Evolutionary conservation across 2,888 invertebrate genomes (phyloP), one percentile per base, ranked within the genome.

Genomic region (Achlya flavicornis): DNA sequence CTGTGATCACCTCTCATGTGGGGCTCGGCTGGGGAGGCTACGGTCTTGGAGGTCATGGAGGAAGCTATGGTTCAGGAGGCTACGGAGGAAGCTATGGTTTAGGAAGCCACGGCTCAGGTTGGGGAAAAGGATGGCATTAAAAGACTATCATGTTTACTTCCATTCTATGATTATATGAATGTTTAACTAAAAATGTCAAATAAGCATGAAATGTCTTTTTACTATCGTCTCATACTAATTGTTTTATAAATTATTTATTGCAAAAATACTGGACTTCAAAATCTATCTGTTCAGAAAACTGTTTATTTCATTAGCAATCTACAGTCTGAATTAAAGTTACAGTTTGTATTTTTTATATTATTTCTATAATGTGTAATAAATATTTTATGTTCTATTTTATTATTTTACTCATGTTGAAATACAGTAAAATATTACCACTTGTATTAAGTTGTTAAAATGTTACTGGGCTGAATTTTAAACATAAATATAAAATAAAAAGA

Each of bases 101-200:
- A 35, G 35, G 35, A 35, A 7, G 35, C 35, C 7, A 35, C 7
- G 35, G 64, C 12, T 61, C 67, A 4, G 73, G 66, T 63, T 67
- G 66, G 72, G 74, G 80, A 57, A 79, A 80, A 64, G 75, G 75
- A 59, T 79, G 62, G 69, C 72, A 73, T 60, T 68, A 48, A 64
- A 58, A 58, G 26, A 60, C 57, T 57, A 19, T 14, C 43, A 48
- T 58, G 66, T 63, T 67, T 67, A 62, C 53, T 53, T 19, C 53
- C 53, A 53, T 53, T 53, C 48, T 48, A 16, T 48, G 6, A 48
- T 33, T n/a, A n/a, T 16, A 53, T 19, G 19, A 53, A 19, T 53
- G 53, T 53, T 53, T 48, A 11, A 19, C 41, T 53, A 3, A 16
- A 48, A 53, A 10, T 48, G 48, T 48, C 48, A 53, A 10, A 19